Evolutionary conservation across 2,888 invertebrate species (phyloP).

Genomic region (Aspidiotus destructor): DNA sequence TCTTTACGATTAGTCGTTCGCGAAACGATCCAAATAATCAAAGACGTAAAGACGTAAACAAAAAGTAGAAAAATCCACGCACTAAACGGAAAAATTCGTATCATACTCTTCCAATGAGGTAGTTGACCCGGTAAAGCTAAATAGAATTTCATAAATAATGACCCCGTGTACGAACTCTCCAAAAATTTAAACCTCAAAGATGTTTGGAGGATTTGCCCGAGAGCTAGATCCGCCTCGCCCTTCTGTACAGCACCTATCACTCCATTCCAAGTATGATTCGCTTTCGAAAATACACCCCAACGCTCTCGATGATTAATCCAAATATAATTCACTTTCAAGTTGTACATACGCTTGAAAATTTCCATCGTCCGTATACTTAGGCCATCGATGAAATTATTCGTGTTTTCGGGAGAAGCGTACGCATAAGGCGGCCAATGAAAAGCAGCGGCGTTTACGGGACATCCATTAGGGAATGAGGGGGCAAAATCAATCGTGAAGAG

Average conservation of each 20-base stretch:
- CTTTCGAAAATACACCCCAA: constrained; percentile 28
- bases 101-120: constrained; percentile 34
- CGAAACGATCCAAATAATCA: constrained; percentile 26
- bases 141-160: constrained; percentile 31
- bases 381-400: constrained; percentile 21
- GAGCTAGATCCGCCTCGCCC: constrained; percentile 26
- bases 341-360: constrained; percentile 19
- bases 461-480: constrained; percentile 7
- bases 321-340: constrained; percentile 8
- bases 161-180: constrained; percentile 12
- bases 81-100: constrained; percentile 28
- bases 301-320: constrained; percentile 13
- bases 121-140: constrained; percentile 21
- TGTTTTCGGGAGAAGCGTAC: not conserved
- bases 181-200: constrained; percentile 19
- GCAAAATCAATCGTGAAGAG: constrained; percentile 2
- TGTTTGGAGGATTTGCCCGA: constrained; percentile 30
- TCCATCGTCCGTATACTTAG: constrained; percentile 27
- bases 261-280: constrained; percentile 34
- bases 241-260: constrained; percentile 25
- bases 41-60: constrained; percentile 20
- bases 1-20: constrained; percentile 13
- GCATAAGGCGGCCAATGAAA: constrained; percentile 34
- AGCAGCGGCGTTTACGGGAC: constrained; percentile 24
- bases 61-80: constrained; percentile 28